These are phyloP conservation scores for Athetis lepigone DNA, from an alignment of 2,888 invertebrate genomes.

Conservation along the genomic window DNA sequence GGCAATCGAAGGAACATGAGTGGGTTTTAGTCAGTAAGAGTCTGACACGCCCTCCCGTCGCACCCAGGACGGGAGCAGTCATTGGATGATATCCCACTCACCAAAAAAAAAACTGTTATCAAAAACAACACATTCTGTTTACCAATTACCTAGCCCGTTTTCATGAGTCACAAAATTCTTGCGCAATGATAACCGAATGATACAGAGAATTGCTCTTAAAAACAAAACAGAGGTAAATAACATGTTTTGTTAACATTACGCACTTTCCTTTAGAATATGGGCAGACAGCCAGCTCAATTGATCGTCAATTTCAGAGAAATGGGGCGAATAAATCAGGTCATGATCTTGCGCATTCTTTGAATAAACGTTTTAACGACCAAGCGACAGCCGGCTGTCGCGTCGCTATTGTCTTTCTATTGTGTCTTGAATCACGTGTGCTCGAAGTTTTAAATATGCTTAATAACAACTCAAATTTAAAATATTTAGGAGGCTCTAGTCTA, in stretches of 20 bases:
- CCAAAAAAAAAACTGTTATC: not conserved
- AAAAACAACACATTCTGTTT: conserved; percentile 28
- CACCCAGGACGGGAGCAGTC: too few species aligned
- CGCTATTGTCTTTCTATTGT: too few species aligned
- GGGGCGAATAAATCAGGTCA: conserved; percentile 4
- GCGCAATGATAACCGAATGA: conserved; percentile 18
- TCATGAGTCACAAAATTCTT: conserved; percentile 40
- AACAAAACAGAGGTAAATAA: conserved; percentile 37
- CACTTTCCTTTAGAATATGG: conserved; percentile 25
- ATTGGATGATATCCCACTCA: too few species aligned
- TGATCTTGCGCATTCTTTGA: conserved; percentile 5
- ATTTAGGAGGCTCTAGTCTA: too few species aligned
- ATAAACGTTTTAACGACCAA: too few species aligned
- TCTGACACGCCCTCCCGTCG: too few species aligned
- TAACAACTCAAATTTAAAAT: too few species aligned
- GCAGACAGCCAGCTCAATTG: conserved; percentile 38
- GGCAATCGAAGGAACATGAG: too few species aligned
- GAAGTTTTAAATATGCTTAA: conserved; percentile 10
- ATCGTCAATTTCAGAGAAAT: conserved; percentile 45
- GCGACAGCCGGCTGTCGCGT: too few species aligned
- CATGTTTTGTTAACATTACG: conserved; percentile 47
- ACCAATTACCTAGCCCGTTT: conserved; percentile 23
- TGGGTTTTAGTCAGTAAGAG: too few species aligned
- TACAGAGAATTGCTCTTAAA: conserved; percentile 26
- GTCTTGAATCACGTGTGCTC: too few species aligned